Conservation (phyloP, 2,797 vertebrate species). For the Silurus lanzhouensis region DNA sequence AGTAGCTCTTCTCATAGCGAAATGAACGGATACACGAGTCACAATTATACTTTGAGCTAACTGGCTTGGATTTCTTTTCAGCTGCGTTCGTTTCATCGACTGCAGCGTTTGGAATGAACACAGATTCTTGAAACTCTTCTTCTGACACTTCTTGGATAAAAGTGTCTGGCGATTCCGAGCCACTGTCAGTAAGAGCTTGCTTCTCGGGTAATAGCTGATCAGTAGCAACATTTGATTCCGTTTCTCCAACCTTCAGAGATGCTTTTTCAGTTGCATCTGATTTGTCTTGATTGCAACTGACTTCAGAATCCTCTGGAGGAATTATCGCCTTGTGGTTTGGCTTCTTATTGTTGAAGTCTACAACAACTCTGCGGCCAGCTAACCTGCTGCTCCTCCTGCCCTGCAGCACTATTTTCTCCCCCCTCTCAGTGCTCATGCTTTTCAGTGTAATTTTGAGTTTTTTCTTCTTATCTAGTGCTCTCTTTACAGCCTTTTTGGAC, state of each 20-base stretch:
- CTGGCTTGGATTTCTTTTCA: conserved; percentile 61
- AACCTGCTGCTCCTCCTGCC: conserved; percentile 74
- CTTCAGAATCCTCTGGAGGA: conserved; percentile 63
- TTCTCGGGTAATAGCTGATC: conserved; percentile 20
- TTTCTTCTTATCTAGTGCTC: conserved; percentile 52
- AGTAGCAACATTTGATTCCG: not conserved
- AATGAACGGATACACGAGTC: conserved; percentile 86
- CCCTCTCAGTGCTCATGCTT: conserved; percentile 62
- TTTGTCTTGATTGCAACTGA: not conserved
- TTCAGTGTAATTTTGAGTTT: conserved; percentile 38
- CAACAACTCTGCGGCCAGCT: conserved; percentile 77
- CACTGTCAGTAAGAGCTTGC: conserved; percentile 36
- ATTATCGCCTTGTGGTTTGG: conserved; percentile 70
- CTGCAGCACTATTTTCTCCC: conserved; percentile 64
- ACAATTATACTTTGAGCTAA: conserved; percentile 78
- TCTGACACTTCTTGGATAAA: conserved; percentile 39
- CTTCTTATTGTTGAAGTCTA: conserved; percentile 79
- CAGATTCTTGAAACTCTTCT: conserved; percentile 14
- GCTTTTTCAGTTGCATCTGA: not conserved
- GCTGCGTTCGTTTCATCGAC: conserved; percentile 28
- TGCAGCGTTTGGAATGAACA: conserved; percentile 26
- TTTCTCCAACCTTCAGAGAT: not conserved
- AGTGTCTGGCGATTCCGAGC: conserved; percentile 21
- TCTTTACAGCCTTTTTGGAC: conserved; percentile 45
- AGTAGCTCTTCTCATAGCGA: conserved; percentile 92